Evolutionary conservation across 2,888 invertebrate species (phyloP).

Genomic region (Muscina levida): DNA sequence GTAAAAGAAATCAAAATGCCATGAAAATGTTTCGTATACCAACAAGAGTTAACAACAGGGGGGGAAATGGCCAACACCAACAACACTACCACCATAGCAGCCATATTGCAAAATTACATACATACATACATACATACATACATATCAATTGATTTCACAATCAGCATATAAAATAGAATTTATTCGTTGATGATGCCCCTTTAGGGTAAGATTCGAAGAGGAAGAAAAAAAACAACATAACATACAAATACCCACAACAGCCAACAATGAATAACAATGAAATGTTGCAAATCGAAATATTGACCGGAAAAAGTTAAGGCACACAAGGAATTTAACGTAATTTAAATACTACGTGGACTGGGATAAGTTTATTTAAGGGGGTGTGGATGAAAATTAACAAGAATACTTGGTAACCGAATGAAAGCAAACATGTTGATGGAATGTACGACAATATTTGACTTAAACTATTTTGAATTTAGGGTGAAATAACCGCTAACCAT

Average conservation of each 20-base stretch:
- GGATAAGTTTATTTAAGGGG: too few relatives aligned
- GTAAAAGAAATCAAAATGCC: conserved; percentile 31
- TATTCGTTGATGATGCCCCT: conserved; percentile 48
- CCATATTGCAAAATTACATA: conserved; percentile 1
- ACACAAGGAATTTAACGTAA: conserved; percentile 37
- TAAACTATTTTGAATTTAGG: too few relatives aligned
- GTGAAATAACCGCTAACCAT: too few relatives aligned
- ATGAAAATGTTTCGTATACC: conserved; percentile 23
- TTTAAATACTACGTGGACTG: conserved; percentile 34
- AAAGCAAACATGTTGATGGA: too few relatives aligned
- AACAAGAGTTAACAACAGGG: conserved; percentile 21
- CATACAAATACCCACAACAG: conserved; percentile 4
- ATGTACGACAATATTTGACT: too few relatives aligned
- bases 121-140: not conserved
- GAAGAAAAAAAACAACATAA: conserved; percentile 9
- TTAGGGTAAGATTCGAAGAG: conserved; percentile 35
- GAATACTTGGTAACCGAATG: too few relatives aligned
- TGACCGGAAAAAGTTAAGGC: not conserved
- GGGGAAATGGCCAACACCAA: not conserved
- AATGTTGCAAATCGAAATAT: conserved; percentile 17
- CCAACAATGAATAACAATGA: conserved; percentile 41
- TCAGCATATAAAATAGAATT: conserved; percentile 61
- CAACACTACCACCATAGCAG: not conserved
- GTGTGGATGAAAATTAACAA: too few relatives aligned
- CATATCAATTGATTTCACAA: conserved; percentile 62